Evolutionary conservation across 2,888 invertebrate genomes (phyloP).

Genomic region (Lasioglossum zephyrum): DNA sequence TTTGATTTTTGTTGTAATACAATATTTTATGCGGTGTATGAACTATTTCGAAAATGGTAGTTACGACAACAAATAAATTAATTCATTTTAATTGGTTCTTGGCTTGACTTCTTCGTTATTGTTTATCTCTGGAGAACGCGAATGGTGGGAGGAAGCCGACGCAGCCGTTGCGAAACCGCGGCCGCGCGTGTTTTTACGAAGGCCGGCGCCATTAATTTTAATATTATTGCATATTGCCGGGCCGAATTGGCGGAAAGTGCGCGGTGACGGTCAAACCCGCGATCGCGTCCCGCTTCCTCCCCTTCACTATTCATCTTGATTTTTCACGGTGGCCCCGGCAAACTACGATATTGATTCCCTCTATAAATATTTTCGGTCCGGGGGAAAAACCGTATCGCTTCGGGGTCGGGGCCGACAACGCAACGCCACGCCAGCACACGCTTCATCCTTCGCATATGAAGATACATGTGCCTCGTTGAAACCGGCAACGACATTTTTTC

Average conservation of each 20-base stretch:
- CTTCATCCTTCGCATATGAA: constrained; percentile 44
- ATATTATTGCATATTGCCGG: constrained; percentile 78
- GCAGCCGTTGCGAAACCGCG: constrained; percentile 36
- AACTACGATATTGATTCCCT: constrained; percentile 68
- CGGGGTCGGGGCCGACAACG: constrained; percentile 18
- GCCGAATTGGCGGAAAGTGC: constrained; percentile 74
- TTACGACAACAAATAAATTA: too few species aligned
- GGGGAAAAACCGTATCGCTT: constrained; percentile 29
- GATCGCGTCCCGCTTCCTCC: constrained; percentile 58
- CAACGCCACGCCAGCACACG: neutral
- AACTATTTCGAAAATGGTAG: neutral
- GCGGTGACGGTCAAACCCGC: constrained; percentile 62
- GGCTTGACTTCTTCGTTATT: neutral
- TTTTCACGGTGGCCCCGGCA: constrained; percentile 55
- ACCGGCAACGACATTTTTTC: constrained; percentile 11
- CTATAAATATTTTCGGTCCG: constrained; percentile 59
- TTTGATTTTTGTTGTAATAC: neutral
- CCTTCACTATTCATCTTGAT: constrained; percentile 69
- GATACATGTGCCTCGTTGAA: constrained; percentile 33
- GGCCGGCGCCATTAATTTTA: constrained; percentile 74
- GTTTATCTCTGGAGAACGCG: neutral
- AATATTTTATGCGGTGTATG: neutral
- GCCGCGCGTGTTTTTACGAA: constrained; percentile 69
- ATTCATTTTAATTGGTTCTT: too few species aligned
- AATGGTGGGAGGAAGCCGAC: constrained; percentile 47